Percentiles rank a stretch among this genome's conserved stretches.
Evolutionary conservation across 2,797 vertebrate genomes (phyloP).

Genomic region (Thalassophryne amazonica): DNA sequence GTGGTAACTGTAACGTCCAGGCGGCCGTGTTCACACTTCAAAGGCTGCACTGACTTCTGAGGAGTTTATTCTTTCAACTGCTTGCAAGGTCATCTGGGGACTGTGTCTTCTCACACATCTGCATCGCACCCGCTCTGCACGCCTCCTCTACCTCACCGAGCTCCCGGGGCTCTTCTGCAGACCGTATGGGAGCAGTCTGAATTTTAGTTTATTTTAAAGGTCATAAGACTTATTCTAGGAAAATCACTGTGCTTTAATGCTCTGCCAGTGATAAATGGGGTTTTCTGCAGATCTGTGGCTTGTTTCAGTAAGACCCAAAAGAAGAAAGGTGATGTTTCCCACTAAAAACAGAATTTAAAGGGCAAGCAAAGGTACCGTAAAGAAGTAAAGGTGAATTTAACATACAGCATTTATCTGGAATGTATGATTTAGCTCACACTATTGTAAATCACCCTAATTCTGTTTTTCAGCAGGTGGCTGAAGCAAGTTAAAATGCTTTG

Average conservation of each 20-base stretch:
- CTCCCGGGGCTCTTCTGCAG: conserved; percentile 5
- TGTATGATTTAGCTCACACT: neutral
- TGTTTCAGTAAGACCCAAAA: neutral
- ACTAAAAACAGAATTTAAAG: neutral
- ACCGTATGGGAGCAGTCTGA: neutral
- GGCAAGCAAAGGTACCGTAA: neutral
- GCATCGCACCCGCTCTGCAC: conserved; percentile 39
- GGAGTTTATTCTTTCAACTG: conserved; percentile 49
- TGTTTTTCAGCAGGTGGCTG: too few species aligned
- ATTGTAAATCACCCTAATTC: neutral
- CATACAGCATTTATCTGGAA: neutral
- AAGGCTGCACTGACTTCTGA: conserved; percentile 67
- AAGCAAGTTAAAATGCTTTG: too few species aligned
- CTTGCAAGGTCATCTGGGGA: conserved; percentile 42
- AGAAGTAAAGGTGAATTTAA: neutral
- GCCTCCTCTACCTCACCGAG: conserved; percentile 7
- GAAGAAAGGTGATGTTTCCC: neutral
- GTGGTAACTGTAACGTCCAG: conserved; percentile 43
- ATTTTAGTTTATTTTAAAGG: conserved; percentile 3
- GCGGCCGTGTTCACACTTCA: conserved; percentile 52
- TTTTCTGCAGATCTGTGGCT: neutral
- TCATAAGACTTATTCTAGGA: neutral
- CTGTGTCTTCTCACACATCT: conserved; percentile 48
- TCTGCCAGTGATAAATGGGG: too few species aligned
- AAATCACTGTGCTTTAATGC: neutral